Conservation (phyloP, 2,888 invertebrate species). For the Eupithecia exiguata region DNA sequence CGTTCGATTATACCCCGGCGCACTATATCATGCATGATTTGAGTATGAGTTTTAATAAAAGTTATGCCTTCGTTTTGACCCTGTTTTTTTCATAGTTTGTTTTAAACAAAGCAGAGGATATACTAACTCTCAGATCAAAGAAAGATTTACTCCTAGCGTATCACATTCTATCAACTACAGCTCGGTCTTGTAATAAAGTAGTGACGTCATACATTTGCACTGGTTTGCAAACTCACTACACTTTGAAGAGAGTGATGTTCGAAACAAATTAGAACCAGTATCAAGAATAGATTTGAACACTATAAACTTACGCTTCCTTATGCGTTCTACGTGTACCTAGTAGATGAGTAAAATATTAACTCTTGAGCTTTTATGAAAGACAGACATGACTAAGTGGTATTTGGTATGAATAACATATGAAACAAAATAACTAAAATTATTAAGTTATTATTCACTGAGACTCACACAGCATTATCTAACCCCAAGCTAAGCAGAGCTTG, state of each 20-base stretch:
- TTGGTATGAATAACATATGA: background rate
- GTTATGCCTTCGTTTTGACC: too few relatives aligned
- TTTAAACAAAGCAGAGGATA: too few relatives aligned
- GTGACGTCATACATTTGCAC: constrained; percentile 5
- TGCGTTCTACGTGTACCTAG: background rate
- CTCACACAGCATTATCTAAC: too few relatives aligned
- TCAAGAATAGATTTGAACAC: background rate
- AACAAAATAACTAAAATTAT: too few relatives aligned
- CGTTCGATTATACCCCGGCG: too few relatives aligned
- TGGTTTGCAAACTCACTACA: background rate
- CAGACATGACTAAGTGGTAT: constrained; percentile 3
- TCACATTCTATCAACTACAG: background rate
- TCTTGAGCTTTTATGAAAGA: background rate
- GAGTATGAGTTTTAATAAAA: too few relatives aligned
- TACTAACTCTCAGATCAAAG: too few relatives aligned
- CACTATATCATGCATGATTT: too few relatives aligned
- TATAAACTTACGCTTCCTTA: background rate
- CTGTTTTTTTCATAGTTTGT: too few relatives aligned
- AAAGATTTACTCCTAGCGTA: too few relatives aligned
- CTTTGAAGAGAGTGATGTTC: constrained; percentile 4
- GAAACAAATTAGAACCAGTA: constrained; percentile 7
- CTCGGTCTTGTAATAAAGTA: background rate
- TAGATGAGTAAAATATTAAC: background rate
- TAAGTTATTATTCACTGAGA: too few relatives aligned
- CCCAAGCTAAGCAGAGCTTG: too few relatives aligned